Conservation (phyloP, 1,140 invertebrate genomes). For the Aphis gossypii region DNA sequence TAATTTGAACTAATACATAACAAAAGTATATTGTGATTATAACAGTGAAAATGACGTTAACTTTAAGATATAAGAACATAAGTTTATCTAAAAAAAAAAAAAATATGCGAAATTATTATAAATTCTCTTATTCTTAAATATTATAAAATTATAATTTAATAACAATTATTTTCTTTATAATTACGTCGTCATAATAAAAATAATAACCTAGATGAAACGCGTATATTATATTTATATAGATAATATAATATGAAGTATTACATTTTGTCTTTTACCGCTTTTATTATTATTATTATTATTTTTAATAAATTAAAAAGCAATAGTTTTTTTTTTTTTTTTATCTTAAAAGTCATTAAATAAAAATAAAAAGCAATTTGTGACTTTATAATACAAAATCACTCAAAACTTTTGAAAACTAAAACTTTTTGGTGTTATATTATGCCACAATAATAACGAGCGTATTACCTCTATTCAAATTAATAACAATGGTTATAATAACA, state of each 20-base stretch:
- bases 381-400: not conserved
- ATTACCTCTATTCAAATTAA: not conserved
- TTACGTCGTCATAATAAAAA: not conserved
- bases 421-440: not conserved
- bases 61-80: too few species aligned
- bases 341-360: not conserved
- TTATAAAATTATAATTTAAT: not conserved
- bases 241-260: not conserved
- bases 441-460: not conserved
- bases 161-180: not conserved
- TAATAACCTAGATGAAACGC: not conserved
- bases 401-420: not conserved
- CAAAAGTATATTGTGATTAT: too few species aligned
- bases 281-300: not conserved
- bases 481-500: not conserved
- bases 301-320: conserved; percentile 7
- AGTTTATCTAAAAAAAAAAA: too few species aligned
- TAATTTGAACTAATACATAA: too few species aligned
- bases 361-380: not conserved
- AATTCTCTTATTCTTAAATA: not conserved
- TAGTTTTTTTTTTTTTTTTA: not conserved
- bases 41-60: too few species aligned
- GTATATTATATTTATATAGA: not conserved
- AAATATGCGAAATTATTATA: too few species aligned
- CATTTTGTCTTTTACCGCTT: not conserved